phyloP scores from a whole-genome alignment of 2,797 vertebrate genomes.

The Ambastaia sidthimunki region DNA sequence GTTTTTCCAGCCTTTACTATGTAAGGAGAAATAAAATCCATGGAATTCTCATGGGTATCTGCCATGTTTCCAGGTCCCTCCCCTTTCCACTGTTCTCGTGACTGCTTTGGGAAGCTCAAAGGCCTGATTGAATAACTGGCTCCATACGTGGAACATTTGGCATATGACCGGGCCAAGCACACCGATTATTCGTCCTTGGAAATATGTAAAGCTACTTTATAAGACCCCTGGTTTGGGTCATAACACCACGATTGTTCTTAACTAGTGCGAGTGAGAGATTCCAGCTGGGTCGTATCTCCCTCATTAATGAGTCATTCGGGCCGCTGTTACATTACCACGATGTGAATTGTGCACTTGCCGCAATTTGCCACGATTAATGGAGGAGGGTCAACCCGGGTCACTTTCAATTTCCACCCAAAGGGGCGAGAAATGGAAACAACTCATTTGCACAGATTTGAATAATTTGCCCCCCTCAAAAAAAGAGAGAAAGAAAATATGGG shows the following conservation, averaged over 20 bases:
- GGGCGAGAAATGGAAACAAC: conserved; percentile 95
- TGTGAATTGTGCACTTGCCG: conserved; percentile 88
- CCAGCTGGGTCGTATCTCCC: conserved; percentile 86
- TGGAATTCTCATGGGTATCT: conserved; percentile 35
- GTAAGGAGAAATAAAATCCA: conserved; percentile 39
- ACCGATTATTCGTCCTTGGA: conserved; percentile 73
- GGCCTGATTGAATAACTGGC: conserved; percentile 56
- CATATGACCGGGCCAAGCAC: conserved; percentile 60
- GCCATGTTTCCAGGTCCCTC: conserved; percentile 52
- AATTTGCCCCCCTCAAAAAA: conserved; percentile 83
- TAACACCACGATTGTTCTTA: conserved; percentile 86
- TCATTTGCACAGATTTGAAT: conserved; percentile 99
- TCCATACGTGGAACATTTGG: conserved; percentile 66
- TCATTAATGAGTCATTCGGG: conserved; percentile 90
- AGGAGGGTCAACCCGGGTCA: conserved; percentile 94
- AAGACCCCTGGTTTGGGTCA: conserved; percentile 85
- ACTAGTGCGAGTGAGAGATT: conserved; percentile 83
- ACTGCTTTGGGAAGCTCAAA: conserved; percentile 62
- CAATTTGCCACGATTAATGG: conserved; percentile 98
- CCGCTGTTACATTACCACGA: conserved; percentile 84
- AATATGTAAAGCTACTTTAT: conserved; percentile 83
- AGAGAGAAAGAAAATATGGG: conserved; percentile 50
- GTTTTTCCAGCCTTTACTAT: conserved; percentile 31
- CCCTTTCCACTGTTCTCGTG: conserved; percentile 51
- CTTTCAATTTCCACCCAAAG: conserved; percentile 98